Evolutionary conservation across 2,113 vertebrate species (phyloP).

Genomic region (Erythrocercus mccallii): DNA sequence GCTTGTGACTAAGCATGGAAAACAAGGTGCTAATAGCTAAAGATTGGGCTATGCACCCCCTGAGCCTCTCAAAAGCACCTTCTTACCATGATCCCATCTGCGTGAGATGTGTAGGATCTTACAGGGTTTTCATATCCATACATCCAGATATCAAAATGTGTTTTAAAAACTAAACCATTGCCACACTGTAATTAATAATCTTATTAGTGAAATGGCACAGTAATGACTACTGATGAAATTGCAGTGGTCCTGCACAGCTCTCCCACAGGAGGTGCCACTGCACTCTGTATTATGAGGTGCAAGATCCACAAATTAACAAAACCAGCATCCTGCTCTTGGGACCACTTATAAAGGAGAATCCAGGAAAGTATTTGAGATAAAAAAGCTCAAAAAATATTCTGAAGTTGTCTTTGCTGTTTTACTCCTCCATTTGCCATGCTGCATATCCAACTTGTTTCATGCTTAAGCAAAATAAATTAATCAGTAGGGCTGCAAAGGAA

Average conservation of each 20-base stretch:
- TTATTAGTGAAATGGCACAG: not conserved
- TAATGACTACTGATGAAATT: not conserved
- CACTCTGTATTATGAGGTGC: not conserved
- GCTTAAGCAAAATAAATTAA: conserved; percentile 26
- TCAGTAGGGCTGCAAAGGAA: not conserved
- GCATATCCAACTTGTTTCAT: not conserved
- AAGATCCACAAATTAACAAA: not conserved
- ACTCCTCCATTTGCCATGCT: not conserved
- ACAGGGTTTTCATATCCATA: not conserved
- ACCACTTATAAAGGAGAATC: not conserved
- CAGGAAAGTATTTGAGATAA: not conserved
- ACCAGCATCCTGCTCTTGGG: not conserved
- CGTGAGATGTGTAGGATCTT: not conserved
- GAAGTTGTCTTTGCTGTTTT: not conserved
- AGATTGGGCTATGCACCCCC: rapidly evolving
- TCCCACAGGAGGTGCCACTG: not conserved
- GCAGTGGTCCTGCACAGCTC: not conserved
- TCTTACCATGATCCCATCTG: too few species aligned
- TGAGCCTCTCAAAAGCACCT: not conserved
- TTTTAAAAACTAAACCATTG: not conserved
- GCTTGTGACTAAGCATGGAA: not conserved
- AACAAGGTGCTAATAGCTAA: not conserved
- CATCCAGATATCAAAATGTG: not conserved
- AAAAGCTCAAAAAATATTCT: not conserved
- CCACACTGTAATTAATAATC: not conserved